These are phyloP conservation scores for Gracilinanus agilis DNA, from an alignment of 2,113 vertebrate genomes.

Conservation along the genomic window DNA sequence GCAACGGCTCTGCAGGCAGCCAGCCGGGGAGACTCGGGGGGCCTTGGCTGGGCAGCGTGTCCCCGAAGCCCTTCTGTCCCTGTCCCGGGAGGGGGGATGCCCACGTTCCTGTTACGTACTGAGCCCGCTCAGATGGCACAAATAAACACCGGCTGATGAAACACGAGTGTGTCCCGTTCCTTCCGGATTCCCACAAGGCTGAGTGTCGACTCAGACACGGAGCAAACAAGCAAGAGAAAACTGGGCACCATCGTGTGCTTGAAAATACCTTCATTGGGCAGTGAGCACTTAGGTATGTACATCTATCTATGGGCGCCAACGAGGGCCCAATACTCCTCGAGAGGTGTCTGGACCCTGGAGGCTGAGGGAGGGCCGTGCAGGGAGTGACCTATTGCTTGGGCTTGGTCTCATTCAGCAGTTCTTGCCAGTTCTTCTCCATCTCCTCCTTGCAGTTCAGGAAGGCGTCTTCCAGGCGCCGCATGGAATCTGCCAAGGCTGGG, in stretches of 20 bases:
- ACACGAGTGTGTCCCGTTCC: neutral
- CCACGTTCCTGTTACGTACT: too few species aligned
- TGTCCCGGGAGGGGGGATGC: too few species aligned
- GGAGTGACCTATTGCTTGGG: slow-evolving; percentile 14
- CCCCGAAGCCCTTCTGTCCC: neutral
- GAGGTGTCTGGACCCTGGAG: neutral
- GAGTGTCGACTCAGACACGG: neutral
- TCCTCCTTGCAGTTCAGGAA: slow-evolving; percentile 86
- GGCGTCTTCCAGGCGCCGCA: slow-evolving; percentile 84
- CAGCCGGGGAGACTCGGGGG: too few species aligned
- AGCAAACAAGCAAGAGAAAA: neutral
- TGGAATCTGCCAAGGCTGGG: slow-evolving; percentile 82
- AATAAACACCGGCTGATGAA: neutral
- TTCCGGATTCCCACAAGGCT: neutral
- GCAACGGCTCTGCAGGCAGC: neutral
- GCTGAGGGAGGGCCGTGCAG: too few species aligned
- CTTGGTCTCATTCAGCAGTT: slow-evolving; percentile 72
- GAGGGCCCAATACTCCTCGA: neutral
- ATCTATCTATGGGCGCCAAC: neutral
- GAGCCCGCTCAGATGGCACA: neutral
- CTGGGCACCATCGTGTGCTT: neutral
- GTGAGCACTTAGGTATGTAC: neutral
- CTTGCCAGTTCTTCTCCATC: slow-evolving; percentile 83
- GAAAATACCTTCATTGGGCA: slow-evolving; percentile 73
- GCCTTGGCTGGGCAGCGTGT: neutral